These are phyloP conservation scores for Microtus montanus DNA, from an alignment of 2,113 vertebrate genomes.

Conservation along the genomic window DNA sequence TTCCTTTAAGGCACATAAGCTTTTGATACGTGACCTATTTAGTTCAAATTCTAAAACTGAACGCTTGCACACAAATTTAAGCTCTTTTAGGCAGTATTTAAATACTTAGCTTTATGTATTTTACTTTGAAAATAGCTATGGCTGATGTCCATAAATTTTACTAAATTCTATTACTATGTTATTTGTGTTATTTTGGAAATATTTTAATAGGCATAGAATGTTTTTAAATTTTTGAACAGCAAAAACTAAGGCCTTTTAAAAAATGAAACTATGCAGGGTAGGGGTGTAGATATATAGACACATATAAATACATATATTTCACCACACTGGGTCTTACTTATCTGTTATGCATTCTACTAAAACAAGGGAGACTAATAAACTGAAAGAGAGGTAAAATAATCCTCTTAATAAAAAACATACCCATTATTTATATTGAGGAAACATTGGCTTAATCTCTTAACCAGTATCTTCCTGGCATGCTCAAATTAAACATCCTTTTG, in stretches of 20 bases:
- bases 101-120: not conserved
- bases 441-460: not conserved
- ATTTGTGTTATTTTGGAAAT: not conserved
- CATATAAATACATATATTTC: not conserved
- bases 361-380: not conserved
- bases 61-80: not conserved
- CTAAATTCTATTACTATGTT: conserved; percentile 11
- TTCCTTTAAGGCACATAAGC: not conserved
- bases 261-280: not conserved
- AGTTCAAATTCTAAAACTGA: not conserved
- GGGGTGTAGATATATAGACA: not conserved
- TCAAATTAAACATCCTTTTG: conserved; percentile 7
- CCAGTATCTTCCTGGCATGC: not conserved
- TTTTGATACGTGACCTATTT: not conserved
- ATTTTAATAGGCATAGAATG: not conserved
- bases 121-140: conserved; percentile 9
- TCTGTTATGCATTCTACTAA: not conserved
- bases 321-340: not conserved
- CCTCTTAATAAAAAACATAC: not conserved
- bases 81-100: not conserved
- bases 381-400: not conserved
- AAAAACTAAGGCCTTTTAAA: not conserved
- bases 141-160: not conserved
- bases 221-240: not conserved
- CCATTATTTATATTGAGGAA: not conserved